Evolutionary conservation across 2,797 vertebrate species (phyloP).

Genomic region (Gorsachius magnificus): DNA sequence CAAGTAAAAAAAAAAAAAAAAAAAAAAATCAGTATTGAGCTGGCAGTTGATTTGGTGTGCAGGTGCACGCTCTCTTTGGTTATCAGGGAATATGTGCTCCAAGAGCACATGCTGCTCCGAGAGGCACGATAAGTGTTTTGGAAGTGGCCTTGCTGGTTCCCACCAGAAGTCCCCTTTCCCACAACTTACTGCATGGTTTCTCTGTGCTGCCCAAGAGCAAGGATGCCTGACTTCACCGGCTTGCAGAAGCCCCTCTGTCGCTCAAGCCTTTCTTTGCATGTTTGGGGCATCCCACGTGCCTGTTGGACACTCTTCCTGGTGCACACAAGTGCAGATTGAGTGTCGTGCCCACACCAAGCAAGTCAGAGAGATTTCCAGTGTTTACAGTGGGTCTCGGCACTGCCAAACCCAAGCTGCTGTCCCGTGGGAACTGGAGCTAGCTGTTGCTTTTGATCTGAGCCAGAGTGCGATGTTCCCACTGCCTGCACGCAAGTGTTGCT

Average conservation of each 20-base stretch:
- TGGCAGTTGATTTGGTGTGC: not conserved
- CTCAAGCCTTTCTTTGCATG: not conserved
- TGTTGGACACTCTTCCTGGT: not conserved
- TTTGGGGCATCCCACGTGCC: not conserved
- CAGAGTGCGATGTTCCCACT: not conserved
- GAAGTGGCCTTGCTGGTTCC: not conserved
- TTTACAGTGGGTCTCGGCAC: not conserved
- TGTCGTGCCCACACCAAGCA: rapidly evolving
- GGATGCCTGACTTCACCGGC: not conserved
- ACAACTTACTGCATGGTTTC: not conserved
- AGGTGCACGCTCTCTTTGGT: not conserved
- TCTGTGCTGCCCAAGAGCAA: not conserved
- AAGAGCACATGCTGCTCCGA: not conserved
- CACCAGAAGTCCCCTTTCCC: not conserved
- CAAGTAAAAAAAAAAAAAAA: rapidly evolving
- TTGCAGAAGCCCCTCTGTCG: not conserved
- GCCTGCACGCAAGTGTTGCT: not conserved
- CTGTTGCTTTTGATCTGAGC: not conserved
- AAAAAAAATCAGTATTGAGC: rapidly evolving
- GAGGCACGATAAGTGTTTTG: not conserved
- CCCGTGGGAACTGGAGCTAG: not conserved
- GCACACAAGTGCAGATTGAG: rapidly evolving
- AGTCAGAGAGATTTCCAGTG: not conserved
- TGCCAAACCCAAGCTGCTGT: not conserved
- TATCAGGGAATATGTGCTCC: not conserved